Conservation (phyloP, 2,888 invertebrate genomes). For the Embidobia sp. region DNA sequence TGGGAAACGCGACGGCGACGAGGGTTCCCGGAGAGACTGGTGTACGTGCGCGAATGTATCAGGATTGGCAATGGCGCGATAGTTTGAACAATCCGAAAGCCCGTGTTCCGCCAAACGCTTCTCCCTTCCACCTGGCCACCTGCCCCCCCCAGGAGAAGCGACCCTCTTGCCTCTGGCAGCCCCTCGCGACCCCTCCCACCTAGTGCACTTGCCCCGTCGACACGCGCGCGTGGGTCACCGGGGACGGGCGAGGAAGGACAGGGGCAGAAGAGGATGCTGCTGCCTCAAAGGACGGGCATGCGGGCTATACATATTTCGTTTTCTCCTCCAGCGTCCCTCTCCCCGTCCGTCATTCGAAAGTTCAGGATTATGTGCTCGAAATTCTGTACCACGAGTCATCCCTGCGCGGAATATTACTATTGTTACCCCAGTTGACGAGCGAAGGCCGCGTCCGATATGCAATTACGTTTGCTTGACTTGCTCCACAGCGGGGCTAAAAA, state of each 20-base stretch:
- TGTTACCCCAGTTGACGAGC: no score
- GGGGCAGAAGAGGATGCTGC: no score
- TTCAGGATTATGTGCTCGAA: constrained; percentile 4
- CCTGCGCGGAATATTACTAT: no score
- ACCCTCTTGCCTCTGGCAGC: constrained; percentile 17
- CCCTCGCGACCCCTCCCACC: constrained; percentile 3
- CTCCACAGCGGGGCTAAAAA: no score
- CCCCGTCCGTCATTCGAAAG: constrained; percentile 2
- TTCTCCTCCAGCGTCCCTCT: background rate
- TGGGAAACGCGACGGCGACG: no score
- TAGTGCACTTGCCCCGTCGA: constrained; percentile 24
- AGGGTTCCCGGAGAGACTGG: no score
- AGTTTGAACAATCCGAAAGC: constrained; percentile 42
- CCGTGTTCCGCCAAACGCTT: constrained; percentile 21
- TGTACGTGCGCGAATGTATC: constrained; percentile 15
- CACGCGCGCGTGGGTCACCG: constrained; percentile 26
- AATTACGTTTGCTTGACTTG: no score
- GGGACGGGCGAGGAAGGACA: constrained; percentile 23
- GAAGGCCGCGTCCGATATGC: no score
- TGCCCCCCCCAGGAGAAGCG: constrained; percentile 19
- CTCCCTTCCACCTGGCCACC: constrained; percentile 29
- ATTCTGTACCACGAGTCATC: constrained; percentile 4
- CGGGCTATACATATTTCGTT: background rate
- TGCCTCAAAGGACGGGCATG: no score
- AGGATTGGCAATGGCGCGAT: constrained; percentile 41